Conservation (phyloP, 1,140 invertebrate species). For the Elymnias hypermnestra region DNA sequence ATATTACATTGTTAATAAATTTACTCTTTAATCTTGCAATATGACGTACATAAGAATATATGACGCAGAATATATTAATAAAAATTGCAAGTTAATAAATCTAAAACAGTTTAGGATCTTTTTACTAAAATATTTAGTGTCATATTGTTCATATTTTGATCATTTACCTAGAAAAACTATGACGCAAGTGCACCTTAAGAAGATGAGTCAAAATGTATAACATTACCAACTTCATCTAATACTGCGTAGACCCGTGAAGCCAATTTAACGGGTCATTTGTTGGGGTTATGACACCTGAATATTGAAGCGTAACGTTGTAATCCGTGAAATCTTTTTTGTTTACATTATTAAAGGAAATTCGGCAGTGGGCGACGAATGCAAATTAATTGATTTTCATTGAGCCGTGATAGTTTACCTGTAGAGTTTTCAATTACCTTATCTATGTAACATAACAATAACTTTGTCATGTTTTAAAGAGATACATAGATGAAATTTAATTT, state of each 20-base stretch:
- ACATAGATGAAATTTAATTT: too few relatives aligned
- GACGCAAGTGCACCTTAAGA: constrained; percentile 5
- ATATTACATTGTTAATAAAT: too few relatives aligned
- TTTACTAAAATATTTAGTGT: too few relatives aligned
- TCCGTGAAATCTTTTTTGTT: constrained; percentile 36
- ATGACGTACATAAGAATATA: too few relatives aligned
- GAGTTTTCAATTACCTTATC: not conserved
- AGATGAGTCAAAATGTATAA: constrained; percentile 20
- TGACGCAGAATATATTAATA: too few relatives aligned
- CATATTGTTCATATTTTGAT: too few relatives aligned
- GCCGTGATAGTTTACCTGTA: not conserved
- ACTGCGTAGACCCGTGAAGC: constrained; percentile 32
- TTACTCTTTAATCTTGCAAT: too few relatives aligned
- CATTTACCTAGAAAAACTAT: too few relatives aligned
- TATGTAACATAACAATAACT: not conserved
- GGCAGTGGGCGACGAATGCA: constrained; percentile 25
- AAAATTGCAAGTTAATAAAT: too few relatives aligned
- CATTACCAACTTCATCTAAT: constrained; percentile 9
- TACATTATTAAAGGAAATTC: constrained; percentile 31
- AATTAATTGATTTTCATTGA: constrained; percentile 36
- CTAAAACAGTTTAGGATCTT: too few relatives aligned
- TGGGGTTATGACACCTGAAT: constrained; percentile 38
- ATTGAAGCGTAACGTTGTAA: constrained; percentile 34
- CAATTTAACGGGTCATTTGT: constrained; percentile 54
- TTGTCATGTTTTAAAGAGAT: too few relatives aligned